Evolutionary conservation across 2,888 invertebrate genomes (phyloP).

Genomic region (Amphipoea oculea): DNA sequence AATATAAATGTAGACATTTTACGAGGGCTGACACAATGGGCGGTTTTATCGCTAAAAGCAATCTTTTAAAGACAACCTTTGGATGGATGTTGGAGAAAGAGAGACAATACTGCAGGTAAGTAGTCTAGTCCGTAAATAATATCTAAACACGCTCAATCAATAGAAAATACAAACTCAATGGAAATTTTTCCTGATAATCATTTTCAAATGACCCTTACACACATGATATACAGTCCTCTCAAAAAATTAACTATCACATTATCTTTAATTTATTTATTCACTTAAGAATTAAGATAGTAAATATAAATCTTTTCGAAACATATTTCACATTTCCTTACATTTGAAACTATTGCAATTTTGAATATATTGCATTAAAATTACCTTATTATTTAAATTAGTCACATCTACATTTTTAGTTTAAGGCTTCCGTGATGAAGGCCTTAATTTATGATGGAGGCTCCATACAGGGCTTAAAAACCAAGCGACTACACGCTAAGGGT

Average conservation of each 20-base stretch:
- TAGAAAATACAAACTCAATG: not conserved
- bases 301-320: slow-evolving; percentile 28
- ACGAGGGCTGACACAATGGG: not conserved
- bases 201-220: not conserved
- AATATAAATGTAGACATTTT: not conserved
- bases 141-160: not conserved
- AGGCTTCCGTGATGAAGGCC: no score
- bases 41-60: not conserved
- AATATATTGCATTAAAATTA: slow-evolving; percentile 24
- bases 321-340: slow-evolving; percentile 39
- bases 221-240: not conserved
- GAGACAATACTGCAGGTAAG: not conserved
- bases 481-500: not conserved
- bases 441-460: no score
- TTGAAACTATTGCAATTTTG: slow-evolving; percentile 16
- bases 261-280: slow-evolving; percentile 7
- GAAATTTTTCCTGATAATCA: not conserved
- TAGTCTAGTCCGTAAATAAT: no score
- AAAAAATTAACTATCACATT: not conserved
- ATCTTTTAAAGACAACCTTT: not conserved
- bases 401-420: no score
- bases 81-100: not conserved
- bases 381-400: slow-evolving; percentile 33
- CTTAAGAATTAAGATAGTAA: not conserved
- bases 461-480: not conserved